phyloP scores from a whole-genome alignment of 2,888 invertebrate genomes.

The Metallyticus violacea region DNA sequence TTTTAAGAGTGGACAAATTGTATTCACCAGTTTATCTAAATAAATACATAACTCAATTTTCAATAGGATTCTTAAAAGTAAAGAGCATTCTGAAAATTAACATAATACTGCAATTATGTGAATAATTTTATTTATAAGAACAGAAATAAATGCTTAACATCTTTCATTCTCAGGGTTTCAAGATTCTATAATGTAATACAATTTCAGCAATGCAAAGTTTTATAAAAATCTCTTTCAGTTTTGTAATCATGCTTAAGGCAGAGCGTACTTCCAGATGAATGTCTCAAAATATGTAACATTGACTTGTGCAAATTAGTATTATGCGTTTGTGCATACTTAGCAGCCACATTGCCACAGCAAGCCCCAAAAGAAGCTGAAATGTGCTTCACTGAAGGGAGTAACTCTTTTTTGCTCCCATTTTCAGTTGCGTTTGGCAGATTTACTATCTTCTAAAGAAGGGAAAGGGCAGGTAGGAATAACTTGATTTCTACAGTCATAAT shows the following conservation, averaged over 20 bases:
- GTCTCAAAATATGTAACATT: not conserved
- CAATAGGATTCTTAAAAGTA: not conserved
- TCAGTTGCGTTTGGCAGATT: constrained; percentile 14
- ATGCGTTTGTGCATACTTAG: not conserved
- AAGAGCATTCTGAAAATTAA: not conserved
- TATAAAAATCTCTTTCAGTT: not conserved
- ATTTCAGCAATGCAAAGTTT: not conserved
- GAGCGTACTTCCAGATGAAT: not conserved
- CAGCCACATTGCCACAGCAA: not conserved
- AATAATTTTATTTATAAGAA: too few relatives aligned
- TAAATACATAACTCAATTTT: not conserved
- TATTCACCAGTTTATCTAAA: too few relatives aligned
- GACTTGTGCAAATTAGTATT: too few relatives aligned
- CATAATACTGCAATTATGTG: too few relatives aligned
- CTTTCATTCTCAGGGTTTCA: too few relatives aligned
- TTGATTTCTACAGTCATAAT: not conserved
- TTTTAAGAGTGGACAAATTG: too few relatives aligned
- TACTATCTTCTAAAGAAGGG: constrained; percentile 12
- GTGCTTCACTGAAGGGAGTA: not conserved
- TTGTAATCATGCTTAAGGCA: not conserved
- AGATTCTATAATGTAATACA: too few relatives aligned
- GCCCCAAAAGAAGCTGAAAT: not conserved
- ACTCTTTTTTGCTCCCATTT: constrained; percentile 12
- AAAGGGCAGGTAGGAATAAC: constrained; percentile 7
- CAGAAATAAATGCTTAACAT: too few relatives aligned